Conservation (phyloP, 2,113 vertebrate genomes). For the Pongo pygmaeus region DNA sequence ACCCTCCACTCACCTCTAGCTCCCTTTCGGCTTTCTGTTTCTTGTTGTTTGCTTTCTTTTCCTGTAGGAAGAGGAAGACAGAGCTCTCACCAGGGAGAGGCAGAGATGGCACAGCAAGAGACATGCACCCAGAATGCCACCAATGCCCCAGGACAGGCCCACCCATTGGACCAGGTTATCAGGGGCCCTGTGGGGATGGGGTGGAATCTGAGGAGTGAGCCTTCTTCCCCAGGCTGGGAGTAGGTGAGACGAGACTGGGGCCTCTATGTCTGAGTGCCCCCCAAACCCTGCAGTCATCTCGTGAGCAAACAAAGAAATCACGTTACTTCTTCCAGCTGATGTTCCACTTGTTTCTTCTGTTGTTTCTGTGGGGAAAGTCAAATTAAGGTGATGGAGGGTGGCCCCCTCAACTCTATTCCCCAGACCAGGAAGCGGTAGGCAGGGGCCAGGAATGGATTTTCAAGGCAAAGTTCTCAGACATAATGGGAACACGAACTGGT, state of each 20-base stretch:
- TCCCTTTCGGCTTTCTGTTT: rapidly evolving
- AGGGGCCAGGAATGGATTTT: not conserved
- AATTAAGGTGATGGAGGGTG: not conserved
- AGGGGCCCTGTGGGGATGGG: not conserved
- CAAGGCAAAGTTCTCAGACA: not conserved
- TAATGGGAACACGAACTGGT: not conserved
- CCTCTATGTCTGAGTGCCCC: not conserved
- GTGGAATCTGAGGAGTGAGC: rapidly evolving
- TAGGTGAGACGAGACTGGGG: not conserved
- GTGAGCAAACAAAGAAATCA: not conserved
- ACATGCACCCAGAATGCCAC: not conserved
- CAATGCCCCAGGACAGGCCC: not conserved
- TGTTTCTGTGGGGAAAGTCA: conserved; percentile 83
- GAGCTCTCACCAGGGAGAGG: not conserved
- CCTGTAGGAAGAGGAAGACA: too few species aligned
- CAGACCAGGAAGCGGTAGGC: not conserved
- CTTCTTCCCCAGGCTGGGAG: not conserved
- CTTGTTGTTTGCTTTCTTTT: too few species aligned
- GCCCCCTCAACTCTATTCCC: not conserved
- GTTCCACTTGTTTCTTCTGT: not conserved
- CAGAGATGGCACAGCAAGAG: not conserved
- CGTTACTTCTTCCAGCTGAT: too few species aligned
- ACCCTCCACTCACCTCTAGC: too few species aligned
- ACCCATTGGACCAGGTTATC: not conserved
- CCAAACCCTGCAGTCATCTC: not conserved